A percentile compares a stretch with the other conserved stretches of the same genome.
Conservation (phyloP, 2,113 vertebrate genomes). For the Hipposideros armiger region DNA sequence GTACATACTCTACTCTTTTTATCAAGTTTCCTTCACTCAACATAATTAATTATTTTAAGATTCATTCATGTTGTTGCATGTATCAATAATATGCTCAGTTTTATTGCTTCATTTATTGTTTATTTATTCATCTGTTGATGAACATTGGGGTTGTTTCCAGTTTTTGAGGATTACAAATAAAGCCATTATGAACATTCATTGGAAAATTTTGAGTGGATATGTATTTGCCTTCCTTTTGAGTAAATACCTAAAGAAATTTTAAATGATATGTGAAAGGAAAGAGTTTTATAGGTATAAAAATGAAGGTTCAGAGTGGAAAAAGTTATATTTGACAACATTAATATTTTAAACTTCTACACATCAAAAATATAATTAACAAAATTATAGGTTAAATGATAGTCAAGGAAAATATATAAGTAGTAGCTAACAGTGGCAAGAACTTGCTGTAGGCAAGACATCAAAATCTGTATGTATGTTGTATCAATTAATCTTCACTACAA, state of each 20-base stretch:
- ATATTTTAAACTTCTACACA: not conserved
- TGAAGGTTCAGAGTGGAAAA: not conserved
- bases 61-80: not conserved
- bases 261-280: not conserved
- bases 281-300: not conserved
- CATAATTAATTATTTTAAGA: not conserved
- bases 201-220: conserved; percentile 41
- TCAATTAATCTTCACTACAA: not conserved
- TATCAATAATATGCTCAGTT: not conserved
- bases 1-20: not conserved
- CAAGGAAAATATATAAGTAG: not conserved
- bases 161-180: not conserved
- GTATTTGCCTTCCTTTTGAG: conserved; percentile 7
- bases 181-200: not conserved
- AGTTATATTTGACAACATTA: not conserved
- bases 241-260: conserved; percentile 9
- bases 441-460: not conserved
- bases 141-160: not conserved
- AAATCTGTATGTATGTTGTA: not conserved
- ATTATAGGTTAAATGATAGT: not conserved
- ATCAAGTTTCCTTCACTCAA: not conserved
- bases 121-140: not conserved
- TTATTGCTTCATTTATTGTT: not conserved
- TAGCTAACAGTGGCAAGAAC: not conserved
- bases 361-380: conserved; percentile 11